phyloP scores from a whole-genome alignment of 2,113 vertebrate species.

The Phyllostomus hastatus region DNA sequence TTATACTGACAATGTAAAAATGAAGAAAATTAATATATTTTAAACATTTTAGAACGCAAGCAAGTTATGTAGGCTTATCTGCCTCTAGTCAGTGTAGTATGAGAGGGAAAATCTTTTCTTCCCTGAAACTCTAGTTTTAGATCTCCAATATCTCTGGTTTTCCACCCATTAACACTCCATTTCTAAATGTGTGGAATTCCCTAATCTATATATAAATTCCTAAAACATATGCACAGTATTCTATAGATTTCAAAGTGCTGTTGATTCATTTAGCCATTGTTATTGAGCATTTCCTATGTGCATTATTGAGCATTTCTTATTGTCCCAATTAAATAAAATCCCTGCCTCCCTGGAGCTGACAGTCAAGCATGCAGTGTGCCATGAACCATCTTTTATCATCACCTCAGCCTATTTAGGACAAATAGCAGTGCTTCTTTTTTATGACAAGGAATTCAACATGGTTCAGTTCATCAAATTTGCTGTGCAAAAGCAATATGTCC shows the following conservation, averaged over 20 bases:
- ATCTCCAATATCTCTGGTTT: background rate
- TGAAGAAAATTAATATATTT: background rate
- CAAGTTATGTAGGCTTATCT: background rate
- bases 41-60: background rate
- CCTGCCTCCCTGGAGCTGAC: background rate
- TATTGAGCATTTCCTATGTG: background rate
- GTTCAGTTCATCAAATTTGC: background rate
- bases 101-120: constrained; percentile 40
- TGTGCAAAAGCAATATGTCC: background rate
- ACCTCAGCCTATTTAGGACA: background rate
- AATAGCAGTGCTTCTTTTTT: background rate
- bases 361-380: background rate
- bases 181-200: background rate
- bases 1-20: background rate
- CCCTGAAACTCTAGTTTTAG: constrained; percentile 12
- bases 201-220: background rate
- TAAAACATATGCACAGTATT: background rate
- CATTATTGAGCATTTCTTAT: background rate
- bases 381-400: background rate
- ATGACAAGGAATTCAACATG: background rate
- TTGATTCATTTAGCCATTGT: background rate
- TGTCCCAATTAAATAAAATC: background rate
- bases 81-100: background rate
- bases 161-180: background rate
- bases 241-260: background rate